Evolutionary conservation across 2,888 invertebrate species (phyloP).

Genomic region (Patella depressa): DNA sequence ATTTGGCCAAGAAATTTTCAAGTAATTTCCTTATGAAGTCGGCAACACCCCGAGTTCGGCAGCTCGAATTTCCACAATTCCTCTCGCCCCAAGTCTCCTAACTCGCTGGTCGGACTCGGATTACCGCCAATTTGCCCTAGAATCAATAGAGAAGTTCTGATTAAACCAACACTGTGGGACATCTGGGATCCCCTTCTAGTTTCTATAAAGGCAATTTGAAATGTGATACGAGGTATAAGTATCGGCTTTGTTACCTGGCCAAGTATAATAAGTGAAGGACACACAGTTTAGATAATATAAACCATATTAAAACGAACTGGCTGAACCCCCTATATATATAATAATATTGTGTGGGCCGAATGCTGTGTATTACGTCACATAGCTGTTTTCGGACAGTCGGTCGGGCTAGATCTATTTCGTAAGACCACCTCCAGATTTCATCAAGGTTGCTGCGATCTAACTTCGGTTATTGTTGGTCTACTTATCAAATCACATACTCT

Average conservation of each 20-base stretch:
- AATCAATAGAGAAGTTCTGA: conserved; percentile 24
- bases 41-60: conserved; percentile 21
- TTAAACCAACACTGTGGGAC: conserved; percentile 23
- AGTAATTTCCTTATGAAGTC: conserved; percentile 31
- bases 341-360: no score
- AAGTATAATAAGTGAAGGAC: conserved; percentile 6
- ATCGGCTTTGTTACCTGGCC: conserved; percentile 14
- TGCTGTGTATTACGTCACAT: no score
- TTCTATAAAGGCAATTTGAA: conserved; percentile 18
- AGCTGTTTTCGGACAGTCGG: no score
- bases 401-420: no score
- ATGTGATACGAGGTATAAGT: conserved; percentile 18
- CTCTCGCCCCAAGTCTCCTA: conserved; percentile 16
- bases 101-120: conserved; percentile 12
- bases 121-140: conserved; percentile 27
- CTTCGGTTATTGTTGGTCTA: no score
- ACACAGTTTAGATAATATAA: conserved; percentile 3
- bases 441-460: no score
- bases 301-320: conserved; percentile 2
- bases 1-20: conserved; percentile 17
- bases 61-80: conserved; percentile 22
- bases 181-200: conserved; percentile 18
- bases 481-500: no score
- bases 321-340: neutral
- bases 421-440: no score